These are phyloP conservation scores for Scotopteryx bipunctaria DNA, from an alignment of 2,888 invertebrate species.

Conservation along the genomic window DNA sequence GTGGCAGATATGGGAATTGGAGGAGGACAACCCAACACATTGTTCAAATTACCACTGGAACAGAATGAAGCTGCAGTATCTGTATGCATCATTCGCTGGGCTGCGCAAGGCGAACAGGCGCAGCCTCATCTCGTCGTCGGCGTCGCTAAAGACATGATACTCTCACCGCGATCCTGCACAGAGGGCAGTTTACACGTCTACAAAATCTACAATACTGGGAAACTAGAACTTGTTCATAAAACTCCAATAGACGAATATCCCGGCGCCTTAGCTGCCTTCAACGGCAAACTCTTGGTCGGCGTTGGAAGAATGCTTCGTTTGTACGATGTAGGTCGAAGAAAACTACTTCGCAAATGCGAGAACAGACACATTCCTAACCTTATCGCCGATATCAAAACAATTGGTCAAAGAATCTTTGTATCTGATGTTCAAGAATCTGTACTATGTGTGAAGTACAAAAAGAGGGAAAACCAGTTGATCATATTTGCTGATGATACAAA, in stretches of 20 bases:
- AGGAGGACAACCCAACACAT: slow-evolving; percentile 86
- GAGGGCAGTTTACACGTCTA: slow-evolving; percentile 95
- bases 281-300: slow-evolving; percentile 95
- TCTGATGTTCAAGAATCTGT: slow-evolving; percentile 98
- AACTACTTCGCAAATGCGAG: slow-evolving; percentile 98
- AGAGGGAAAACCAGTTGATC: slow-evolving; percentile 97
- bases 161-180: slow-evolving; percentile 93
- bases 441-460: slow-evolving; percentile 96
- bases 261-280: slow-evolving; percentile 93
- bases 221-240: slow-evolving; percentile 95
- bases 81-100: slow-evolving; percentile 92
- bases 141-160: slow-evolving; percentile 93
- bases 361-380: slow-evolving; percentile 98
- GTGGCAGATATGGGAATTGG: slow-evolving; percentile 91
- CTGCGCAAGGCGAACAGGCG: slow-evolving; percentile 73
- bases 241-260: slow-evolving; percentile 97
- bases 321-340: slow-evolving; percentile 97
- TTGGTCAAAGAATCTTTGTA: slow-evolving; percentile 97
- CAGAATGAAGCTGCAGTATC: slow-evolving; percentile 99
- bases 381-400: slow-evolving; percentile 95
- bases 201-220: slow-evolving; percentile 90
- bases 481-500: slow-evolving; percentile 99
- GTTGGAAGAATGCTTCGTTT: slow-evolving; percentile 95
- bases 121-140: slow-evolving; percentile 90
- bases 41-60: slow-evolving; percentile 90